Conservation (phyloP, 92 coral and sea anemone species). For the Galaxea fascicularis region DNA sequence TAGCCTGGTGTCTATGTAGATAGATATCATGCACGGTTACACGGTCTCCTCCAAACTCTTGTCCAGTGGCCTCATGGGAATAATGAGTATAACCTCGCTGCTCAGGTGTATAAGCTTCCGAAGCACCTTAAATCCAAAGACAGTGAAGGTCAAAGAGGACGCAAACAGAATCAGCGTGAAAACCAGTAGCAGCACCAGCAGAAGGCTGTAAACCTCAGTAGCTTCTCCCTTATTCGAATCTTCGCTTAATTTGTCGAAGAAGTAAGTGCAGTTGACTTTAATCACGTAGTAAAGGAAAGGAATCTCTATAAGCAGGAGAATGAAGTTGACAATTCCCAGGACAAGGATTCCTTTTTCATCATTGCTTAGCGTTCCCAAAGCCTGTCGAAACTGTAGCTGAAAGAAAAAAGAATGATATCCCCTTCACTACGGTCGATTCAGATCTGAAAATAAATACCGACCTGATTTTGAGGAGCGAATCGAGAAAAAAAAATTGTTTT, state of each 20-base stretch:
- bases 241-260: background rate
- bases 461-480: too few species aligned
- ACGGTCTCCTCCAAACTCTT: background rate
- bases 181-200: conserved; percentile 45
- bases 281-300: conserved; percentile 65
- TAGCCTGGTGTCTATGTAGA: too few species aligned
- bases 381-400: conserved; percentile 60
- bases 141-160: conserved; percentile 54
- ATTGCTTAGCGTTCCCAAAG: conserved; percentile 27
- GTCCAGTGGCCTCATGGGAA: conserved; percentile 43
- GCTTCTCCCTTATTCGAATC: background rate
- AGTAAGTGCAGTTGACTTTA: conserved; percentile 47
- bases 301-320: conserved; percentile 56
- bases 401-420: background rate
- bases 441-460: too few species aligned
- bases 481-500: too few species aligned
- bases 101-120: conserved; percentile 49
- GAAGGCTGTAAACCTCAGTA: conserved; percentile 40
- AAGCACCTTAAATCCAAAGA: conserved; percentile 57
- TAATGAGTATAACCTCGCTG: conserved; percentile 54
- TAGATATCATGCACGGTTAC: background rate
- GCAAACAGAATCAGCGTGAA: conserved; percentile 54
- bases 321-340: conserved; percentile 65
- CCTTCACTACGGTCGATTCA: too few species aligned
- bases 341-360: conserved; percentile 63